Conservation (phyloP, 2,113 vertebrate genomes). For the Marmota monax region DNA sequence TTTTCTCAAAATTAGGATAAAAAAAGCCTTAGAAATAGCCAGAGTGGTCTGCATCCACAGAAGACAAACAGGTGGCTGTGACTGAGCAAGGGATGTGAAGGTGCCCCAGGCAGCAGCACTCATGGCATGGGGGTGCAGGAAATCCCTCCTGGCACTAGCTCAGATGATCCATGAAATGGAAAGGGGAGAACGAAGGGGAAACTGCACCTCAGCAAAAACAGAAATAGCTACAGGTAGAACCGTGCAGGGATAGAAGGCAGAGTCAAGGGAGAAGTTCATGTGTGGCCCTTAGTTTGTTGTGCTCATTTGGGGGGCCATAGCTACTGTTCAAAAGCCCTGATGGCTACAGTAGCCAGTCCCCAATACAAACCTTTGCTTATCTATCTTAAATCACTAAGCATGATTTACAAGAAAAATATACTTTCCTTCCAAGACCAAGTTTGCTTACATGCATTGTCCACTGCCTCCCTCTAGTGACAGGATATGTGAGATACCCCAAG, state of each 20-base stretch:
- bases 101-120: neutral
- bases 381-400: constrained; percentile 19
- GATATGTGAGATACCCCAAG: neutral
- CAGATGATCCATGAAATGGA: neutral
- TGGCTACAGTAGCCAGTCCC: neutral
- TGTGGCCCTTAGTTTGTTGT: neutral
- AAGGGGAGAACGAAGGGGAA: neutral
- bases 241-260: neutral
- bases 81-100: neutral
- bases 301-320: neutral
- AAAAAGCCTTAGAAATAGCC: neutral
- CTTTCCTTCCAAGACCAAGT: neutral
- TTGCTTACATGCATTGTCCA: constrained; percentile 52
- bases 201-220: neutral
- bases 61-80: neutral
- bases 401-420: neutral
- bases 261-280: neutral
- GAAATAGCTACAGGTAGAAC: neutral
- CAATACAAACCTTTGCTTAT: neutral
- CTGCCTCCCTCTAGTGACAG: constrained; percentile 76
- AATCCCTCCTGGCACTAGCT: neutral
- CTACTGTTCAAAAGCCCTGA: neutral
- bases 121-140: neutral
- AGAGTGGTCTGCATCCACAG: neutral
- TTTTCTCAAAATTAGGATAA: neutral